A percentile compares a stretch with the other conserved stretches of the same genome.
phyloP scores from a whole-genome alignment of 2,113 vertebrate genomes.

The Leucopsar rothschildi region DNA sequence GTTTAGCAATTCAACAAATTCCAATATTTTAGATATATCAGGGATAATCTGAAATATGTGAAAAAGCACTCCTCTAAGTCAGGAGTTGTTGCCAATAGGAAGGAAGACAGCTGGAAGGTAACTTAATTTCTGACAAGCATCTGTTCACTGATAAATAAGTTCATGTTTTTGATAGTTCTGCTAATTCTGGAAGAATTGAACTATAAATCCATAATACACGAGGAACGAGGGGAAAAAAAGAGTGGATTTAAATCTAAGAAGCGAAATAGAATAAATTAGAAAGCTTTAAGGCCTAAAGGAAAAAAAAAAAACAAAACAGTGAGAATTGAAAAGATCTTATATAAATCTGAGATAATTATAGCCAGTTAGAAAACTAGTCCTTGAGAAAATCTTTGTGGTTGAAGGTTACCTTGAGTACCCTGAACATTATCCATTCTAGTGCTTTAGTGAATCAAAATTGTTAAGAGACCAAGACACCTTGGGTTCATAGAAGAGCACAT shows the following conservation, averaged over 20 bases:
- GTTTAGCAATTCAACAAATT: background rate
- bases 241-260: background rate
- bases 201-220: background rate
- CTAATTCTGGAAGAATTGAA: background rate
- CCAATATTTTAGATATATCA: background rate
- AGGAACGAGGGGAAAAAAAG: background rate
- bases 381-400: background rate
- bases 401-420: background rate
- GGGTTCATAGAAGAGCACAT: background rate
- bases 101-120: background rate
- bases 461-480: background rate
- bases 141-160: background rate
- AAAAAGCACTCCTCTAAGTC: background rate
- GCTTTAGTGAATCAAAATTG: background rate
- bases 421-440: background rate
- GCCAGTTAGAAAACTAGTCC: background rate
- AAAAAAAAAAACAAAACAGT: background rate
- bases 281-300: rapidly evolving
- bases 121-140: background rate
- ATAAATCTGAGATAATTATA: background rate
- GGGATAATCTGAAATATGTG: background rate
- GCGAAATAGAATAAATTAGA: background rate
- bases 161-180: background rate
- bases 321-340: background rate
- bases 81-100: background rate